phyloP scores from a whole-genome alignment of 1,140 invertebrate genomes.

The Coptotermes formosanus region DNA sequence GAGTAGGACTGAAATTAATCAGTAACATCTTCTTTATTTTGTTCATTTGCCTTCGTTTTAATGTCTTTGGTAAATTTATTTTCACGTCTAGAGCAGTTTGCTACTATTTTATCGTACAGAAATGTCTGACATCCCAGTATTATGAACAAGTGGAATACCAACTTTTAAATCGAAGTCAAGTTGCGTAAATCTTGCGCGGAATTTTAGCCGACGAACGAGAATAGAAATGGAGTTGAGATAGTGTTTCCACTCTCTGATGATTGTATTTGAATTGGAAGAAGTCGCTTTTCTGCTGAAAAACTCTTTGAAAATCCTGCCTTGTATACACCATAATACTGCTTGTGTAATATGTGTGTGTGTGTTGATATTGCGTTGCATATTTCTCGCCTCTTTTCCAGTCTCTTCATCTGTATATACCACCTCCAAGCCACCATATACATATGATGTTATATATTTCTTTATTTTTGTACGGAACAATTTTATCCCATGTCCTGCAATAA shows the following conservation, averaged over 20 bases:
- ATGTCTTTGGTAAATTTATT: no score
- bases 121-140: neutral
- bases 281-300: neutral
- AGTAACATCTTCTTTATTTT: no score
- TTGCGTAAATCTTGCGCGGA: neutral
- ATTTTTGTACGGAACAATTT: no score
- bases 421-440: no score
- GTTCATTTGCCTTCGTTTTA: no score
- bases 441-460: no score
- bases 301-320: neutral
- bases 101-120: neutral
- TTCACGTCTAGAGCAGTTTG: neutral
- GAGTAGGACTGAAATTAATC: no score
- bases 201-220: constrained; percentile 11
- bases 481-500: no score
- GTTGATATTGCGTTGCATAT: neutral
- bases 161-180: neutral
- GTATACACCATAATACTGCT: neutral
- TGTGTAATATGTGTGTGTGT: neutral
- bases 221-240: neutral
- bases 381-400: no score
- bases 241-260: neutral
- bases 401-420: no score
- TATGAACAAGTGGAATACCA: neutral
- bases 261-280: neutral